Evolutionary conservation across 2,888 invertebrate species (phyloP), one percentile per base, ranked within the genome.

Genomic region (Hecatera dysodea): DNA sequence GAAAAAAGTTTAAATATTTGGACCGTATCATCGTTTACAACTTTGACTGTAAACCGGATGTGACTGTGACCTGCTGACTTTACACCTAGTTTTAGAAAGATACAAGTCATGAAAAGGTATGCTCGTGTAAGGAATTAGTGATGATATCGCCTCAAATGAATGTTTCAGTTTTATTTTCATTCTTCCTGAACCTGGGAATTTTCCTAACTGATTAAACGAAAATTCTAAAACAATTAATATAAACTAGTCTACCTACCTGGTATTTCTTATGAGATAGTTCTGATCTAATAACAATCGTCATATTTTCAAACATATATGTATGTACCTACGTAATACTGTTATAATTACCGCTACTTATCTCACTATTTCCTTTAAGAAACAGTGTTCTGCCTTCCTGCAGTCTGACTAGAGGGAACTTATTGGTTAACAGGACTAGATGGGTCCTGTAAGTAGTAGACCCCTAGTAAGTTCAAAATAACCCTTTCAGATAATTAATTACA

Each of bases 91-190:
- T n/a, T 7, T 46, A 9, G n/a, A 46, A 46, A 9, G 9, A 1
- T 36, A 8, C 19, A 48, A 22, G 22, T 48, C 12, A 22, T 24
- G 12, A 27, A 52, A 52, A 27, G 7, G 9, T 4, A 53, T 4
- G 7, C 0, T 46, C n/a, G 53, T n/a, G 29, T 29, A 6, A 29
- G 29, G 11, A 53, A 53, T 19, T 9, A 48, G 6, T 50, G 15
- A 24, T 50, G 15, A 24, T 33, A 42, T 52, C 12, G 19, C 22
- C 1, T 6, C 15, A 29, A 52, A 63, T 42, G 7, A 33, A 52
- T 42, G 65, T 63, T n/a, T 50, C 8, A 39, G 17, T 67, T 29
- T 67, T 50, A 63, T 22, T 67, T 50, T 22, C 12, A 22, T 42
- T 66, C 19, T 44, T 24, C 15, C 8, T 39, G 6, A 44, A 19